Percentiles rank a stretch among this genome's conserved stretches.
Conservation (phyloP, 2,797 vertebrate species). For the Sphenopsis melanotis region DNA sequence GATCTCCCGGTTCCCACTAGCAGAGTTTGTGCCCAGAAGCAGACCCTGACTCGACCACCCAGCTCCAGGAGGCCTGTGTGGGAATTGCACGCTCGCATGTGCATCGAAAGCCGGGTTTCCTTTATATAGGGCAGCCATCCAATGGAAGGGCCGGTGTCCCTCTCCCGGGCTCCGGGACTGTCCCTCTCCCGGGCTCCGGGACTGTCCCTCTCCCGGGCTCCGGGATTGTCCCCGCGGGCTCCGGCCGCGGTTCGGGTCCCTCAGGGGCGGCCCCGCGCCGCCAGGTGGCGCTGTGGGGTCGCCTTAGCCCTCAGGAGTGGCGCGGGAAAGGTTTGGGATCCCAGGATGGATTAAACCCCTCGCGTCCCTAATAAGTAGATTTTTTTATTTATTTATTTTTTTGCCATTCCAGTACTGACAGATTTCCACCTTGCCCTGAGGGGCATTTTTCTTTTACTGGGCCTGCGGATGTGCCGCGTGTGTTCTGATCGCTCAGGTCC, state of each 20-base stretch:
- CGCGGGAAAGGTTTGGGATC: background rate
- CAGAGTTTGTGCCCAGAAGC: background rate
- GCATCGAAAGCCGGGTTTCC: fast-evolving
- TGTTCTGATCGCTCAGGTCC: background rate
- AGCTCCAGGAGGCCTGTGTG: background rate
- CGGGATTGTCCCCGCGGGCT: background rate
- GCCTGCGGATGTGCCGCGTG: fast-evolving
- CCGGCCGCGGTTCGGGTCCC: background rate
- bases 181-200: background rate
- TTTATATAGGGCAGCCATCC: fast-evolving
- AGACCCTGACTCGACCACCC: fast-evolving
- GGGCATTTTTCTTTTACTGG: no score
- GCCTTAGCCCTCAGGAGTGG: background rate
- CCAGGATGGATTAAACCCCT: fast-evolving
- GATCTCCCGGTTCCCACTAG: background rate
- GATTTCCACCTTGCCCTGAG: background rate
- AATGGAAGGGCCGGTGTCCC: fast-evolving
- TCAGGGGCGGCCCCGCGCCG: background rate
- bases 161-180: fast-evolving
- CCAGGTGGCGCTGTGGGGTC: background rate
- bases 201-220: background rate
- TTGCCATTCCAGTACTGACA: background rate
- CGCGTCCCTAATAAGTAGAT: background rate
- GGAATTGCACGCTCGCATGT: fast-evolving
- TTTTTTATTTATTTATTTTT: background rate